phyloP scores from a whole-genome alignment of 2,797 vertebrate genomes.

The Gallinago nigripennis region DNA sequence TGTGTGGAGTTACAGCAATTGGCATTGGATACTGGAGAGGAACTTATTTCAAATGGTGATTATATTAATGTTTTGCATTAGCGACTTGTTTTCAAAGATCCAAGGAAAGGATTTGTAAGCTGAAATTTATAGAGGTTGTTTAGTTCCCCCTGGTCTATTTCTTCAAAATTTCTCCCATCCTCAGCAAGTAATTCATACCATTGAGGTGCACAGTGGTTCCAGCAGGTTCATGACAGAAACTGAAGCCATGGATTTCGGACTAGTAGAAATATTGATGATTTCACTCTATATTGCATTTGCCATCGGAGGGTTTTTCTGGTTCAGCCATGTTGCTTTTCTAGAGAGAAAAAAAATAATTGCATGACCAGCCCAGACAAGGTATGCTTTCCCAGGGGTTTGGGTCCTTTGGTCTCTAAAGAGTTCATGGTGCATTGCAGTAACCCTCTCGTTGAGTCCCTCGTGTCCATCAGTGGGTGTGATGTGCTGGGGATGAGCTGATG shows the following conservation, averaged over 20 bases:
- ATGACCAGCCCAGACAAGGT: background rate
- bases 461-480: fast-evolving
- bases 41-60: background rate
- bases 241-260: background rate
- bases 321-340: background rate
- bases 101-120: background rate
- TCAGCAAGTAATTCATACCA: background rate
- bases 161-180: background rate
- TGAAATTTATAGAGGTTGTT: background rate
- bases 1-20: fast-evolving
- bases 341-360: background rate
- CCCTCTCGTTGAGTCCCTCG: fast-evolving
- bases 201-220: background rate
- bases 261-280: background rate
- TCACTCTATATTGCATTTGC: background rate
- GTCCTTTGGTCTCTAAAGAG: too few species aligned
- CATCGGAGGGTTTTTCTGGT: background rate
- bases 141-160: background rate
- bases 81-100: background rate
- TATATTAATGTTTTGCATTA: background rate
- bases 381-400: background rate
- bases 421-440: fast-evolving
- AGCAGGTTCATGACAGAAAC: background rate
- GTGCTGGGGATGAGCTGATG: background rate
- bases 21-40: background rate